Base-by-base conservation (phyloP, 2,888 invertebrate species). In the Pardosa pseudoannulata region DNA sequence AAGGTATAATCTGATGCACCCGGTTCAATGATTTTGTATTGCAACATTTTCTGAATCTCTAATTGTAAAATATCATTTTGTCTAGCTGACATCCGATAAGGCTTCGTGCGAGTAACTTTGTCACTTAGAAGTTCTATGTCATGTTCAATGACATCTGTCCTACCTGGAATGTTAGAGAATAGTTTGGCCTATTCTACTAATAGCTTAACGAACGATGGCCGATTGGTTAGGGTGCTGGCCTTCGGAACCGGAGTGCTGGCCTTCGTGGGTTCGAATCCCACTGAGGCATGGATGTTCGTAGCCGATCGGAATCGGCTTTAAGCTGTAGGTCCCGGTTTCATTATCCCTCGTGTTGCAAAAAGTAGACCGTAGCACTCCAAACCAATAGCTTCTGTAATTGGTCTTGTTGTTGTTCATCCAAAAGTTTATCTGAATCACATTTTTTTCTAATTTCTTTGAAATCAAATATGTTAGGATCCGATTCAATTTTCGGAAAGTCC, bases 1-100 rank as follows among this genome's bases (percentile, higher is more conserved):
- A 46, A 80, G 1, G 73, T 80, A 23, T 65, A 80, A 13, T 67
- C 73, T n/a, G 73, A 80, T 28, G 67, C 73, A n/a, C 67, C 65
- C 1, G 39, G 31, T 28, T 80, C 65, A 36, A 65, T 64, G 7
- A 79, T 36, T 29, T 72, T 62, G 19, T 64, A 19, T 7, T 65
- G 28, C 0, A 80, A n/a, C 56, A 68, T 74, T 13, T 64, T 32
- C 0, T 81, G 0, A 11, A 75, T 64, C 28, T 81, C 74, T 1
- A 6, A 6, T 41, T 81, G 74, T 28, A 74, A 11, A 73, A 73
- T 68, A 19, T 68, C 28, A 3, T 16, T 67, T 29, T 73, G 73
- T 19, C 36, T 29, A 13, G 31, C 32, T 0, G 80, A 67, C 32
- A 67, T 32, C 29, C 36, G 1, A 62, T 80, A 80, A 29, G 50